Base-by-base conservation (phyloP, 2,113 vertebrate genomes). In the Porphyrio hochstetteri region DNA sequence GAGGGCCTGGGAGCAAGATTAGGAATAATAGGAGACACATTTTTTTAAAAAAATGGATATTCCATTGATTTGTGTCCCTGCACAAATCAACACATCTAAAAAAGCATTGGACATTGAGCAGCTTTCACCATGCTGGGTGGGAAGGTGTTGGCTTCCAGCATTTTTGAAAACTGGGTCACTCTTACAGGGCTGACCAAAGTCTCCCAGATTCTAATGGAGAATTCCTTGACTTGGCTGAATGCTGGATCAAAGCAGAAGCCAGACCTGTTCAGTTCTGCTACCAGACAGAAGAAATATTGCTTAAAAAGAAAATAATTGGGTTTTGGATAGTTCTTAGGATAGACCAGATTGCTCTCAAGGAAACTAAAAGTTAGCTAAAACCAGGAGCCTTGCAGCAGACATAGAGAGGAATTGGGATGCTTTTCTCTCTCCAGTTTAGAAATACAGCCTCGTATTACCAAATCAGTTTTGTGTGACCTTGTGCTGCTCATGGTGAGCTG, bases 401-500 rank as follows among this genome's bases (percentile, higher is more conserved):
- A 2, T 10, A 20, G 75, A 48, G 21, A 68, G 40, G 42, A 94
- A 65, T 2, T 38, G 31, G 56, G 24, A 33, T 86, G 60, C 24
- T 92, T 82, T 75, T 78, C 44, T 86, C 11, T 55, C 46, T 88
- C 40, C 44, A n/a, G 19, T 21, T 50, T 57, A 92, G 68, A 88
- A 84, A 71, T 57, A 35, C 12, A 69, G 36, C 69, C 46, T 81
- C 23, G 88, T 92, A 3, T 81, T 77, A 55, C 65, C 57, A 57
- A 25, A 80, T 82, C 48, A 56, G 20, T 74, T 86, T 88, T 64
- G 36, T 86, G 36, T 94, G 96, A 97, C 95, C 95, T 97, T 97
- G 95, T 80, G 13, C 78, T 87, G 65, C 44, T 86, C 36, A 12
- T 70, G 35, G 81, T 76, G 92, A 90, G 65, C 69, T 97, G 96